These are phyloP conservation scores for Theodoxus fluviatilis DNA, from an alignment of 2,888 invertebrate species.

Conservation along the genomic window DNA sequence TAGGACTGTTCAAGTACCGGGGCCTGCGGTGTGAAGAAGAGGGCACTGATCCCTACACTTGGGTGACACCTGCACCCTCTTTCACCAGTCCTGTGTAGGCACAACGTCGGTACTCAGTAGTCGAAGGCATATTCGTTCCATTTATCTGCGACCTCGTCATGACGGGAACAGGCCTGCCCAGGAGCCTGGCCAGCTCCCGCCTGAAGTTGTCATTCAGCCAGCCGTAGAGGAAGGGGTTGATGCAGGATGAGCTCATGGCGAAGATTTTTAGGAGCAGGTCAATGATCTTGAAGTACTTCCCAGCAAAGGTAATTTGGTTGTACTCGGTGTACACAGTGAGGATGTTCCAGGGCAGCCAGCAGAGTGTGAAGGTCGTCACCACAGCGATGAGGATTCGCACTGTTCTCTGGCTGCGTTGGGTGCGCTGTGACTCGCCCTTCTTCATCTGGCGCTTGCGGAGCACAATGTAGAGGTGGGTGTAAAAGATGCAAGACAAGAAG, in stretches of 20 bases:
- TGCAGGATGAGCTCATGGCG: slow-evolving; percentile 63
- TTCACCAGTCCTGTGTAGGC: too few relatives aligned
- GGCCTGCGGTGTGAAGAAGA: too few relatives aligned
- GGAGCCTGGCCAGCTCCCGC: slow-evolving; percentile 52
- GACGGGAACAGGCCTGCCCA: too few relatives aligned
- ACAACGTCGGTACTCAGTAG: too few relatives aligned
- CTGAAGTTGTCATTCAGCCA: slow-evolving; percentile 64
- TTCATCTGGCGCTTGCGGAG: slow-evolving; percentile 50
- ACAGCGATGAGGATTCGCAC: slow-evolving; percentile 60
- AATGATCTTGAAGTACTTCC: slow-evolving; percentile 52
- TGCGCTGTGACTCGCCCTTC: slow-evolving; percentile 45
- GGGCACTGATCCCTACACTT: too few relatives aligned
- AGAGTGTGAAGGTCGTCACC: slow-evolving; percentile 58
- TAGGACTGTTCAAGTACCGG: too few relatives aligned
- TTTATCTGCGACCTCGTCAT: too few relatives aligned
- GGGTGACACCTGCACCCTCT: too few relatives aligned
- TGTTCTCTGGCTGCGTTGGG: slow-evolving; percentile 47
- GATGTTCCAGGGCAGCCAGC: slow-evolving; percentile 63
- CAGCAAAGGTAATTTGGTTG: slow-evolving; percentile 41
- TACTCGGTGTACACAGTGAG: slow-evolving; percentile 56
- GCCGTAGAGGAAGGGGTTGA: slow-evolving; percentile 64
- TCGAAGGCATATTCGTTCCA: too few relatives aligned
- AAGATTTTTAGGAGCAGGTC: slow-evolving; percentile 60
- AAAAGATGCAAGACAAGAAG: slow-evolving; percentile 52
- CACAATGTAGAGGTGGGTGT: slow-evolving; percentile 54